Evolutionary conservation across 2,113 vertebrate genomes (phyloP), one percentile per base, ranked within the genome.

Genomic region (Jaculus jaculus): DNA sequence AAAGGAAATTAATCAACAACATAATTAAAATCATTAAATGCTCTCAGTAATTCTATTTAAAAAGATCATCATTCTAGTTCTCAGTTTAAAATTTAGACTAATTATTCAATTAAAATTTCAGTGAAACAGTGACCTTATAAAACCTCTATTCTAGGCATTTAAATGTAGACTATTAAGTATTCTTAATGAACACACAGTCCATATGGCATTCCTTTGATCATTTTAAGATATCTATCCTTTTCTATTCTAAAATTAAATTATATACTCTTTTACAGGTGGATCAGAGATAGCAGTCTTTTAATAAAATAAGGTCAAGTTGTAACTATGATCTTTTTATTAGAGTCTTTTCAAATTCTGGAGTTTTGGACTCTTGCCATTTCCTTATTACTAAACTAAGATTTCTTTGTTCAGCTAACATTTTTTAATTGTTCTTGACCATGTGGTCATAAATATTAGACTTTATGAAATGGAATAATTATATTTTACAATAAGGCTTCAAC

Each of bases 41-140:
- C 90, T 91, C 90, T 96, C 85, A 83, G 92, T 97, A 96, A 95
- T 97, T 98, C 94, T 96, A 24, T 97, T 97, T 97, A 94, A 97
- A 91, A 96, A 96, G 93, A 97, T 93, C 51, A 94, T 97, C 34
- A 92, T 97, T 98, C 97, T 5, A 47, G 51, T 97, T 95, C 84
- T 86, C 51, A 86, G 10, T 96, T 97, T 93, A 96, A 80, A 96
- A 96, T 97, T 97, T 96, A 96, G 78, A 95, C 84, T 97, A 97
- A 97, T 98, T 97, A 97, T 97, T 97, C 96, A 97, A 96, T 97
- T 97, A 96, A 97, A 97, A 97, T 97, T 96, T 96, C 96, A 95
- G n/a, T 96, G 93, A 97, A 97, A 94, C 92, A 96, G 71, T 51
- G 89, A 97, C 95, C 94, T 97, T 90, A 37, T 94, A 66, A 97